Percentiles rank a stretch among this genome's conserved stretches.
These are phyloP conservation scores for Globicephala melas DNA, from an alignment of 2,113 vertebrate species.

Conservation along the genomic window DNA sequence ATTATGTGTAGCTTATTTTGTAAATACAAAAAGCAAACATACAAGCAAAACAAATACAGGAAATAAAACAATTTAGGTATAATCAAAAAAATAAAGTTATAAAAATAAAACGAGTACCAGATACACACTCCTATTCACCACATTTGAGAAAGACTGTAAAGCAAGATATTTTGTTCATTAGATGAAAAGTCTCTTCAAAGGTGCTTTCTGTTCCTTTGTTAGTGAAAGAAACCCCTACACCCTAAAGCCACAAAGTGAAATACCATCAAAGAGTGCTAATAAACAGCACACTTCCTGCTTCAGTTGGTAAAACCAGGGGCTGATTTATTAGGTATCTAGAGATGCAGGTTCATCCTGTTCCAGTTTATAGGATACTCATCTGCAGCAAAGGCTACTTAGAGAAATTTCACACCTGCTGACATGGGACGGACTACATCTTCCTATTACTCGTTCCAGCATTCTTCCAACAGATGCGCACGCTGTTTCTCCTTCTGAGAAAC, in stretches of 20 bases:
- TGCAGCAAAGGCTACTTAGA: constrained; percentile 88
- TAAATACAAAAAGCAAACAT: constrained; percentile 65
- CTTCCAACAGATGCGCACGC: constrained; percentile 90
- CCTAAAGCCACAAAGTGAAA: constrained; percentile 59
- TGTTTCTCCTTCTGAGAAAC: constrained; percentile 93
- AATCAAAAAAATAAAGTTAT: constrained; percentile 70
- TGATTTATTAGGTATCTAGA: constrained; percentile 75
- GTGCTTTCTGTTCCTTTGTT: constrained; percentile 29
- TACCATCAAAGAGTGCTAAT: constrained; percentile 58
- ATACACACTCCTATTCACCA: constrained; percentile 55
- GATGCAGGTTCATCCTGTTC: constrained; percentile 81
- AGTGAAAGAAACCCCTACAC: constrained; percentile 59
- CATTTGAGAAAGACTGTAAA: constrained; percentile 65
- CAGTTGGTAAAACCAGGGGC: constrained; percentile 66
- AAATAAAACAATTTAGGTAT: constrained; percentile 48
- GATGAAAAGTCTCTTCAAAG: constrained; percentile 65
- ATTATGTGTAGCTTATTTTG: constrained; percentile 60
- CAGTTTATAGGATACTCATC: constrained; percentile 84
- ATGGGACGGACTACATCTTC: constrained; percentile 86
- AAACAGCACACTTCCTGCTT: constrained; percentile 60
- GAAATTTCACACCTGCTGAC: constrained; percentile 90
- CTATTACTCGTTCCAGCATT: constrained; percentile 93
- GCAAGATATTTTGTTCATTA: constrained; percentile 50
- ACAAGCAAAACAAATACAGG: constrained; percentile 51
- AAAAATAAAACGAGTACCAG: constrained; percentile 67